Evolutionary conservation across 2,113 vertebrate genomes (phyloP).

Genomic region (Apteryx owenii): DNA sequence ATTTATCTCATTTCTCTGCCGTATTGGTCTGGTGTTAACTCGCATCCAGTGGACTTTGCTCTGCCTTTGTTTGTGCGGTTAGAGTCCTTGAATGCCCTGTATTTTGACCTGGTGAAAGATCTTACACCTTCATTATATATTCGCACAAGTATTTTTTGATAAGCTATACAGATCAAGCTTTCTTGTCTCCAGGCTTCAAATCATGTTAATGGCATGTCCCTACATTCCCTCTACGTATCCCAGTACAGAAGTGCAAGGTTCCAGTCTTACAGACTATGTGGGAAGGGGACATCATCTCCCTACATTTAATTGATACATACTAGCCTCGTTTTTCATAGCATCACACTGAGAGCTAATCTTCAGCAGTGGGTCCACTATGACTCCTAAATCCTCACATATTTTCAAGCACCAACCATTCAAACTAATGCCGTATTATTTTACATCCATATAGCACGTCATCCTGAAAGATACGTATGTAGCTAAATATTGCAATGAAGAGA

Average conservation of each 20-base stretch:
- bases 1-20: not conserved
- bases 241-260: not conserved
- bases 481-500: not conserved
- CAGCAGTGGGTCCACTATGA: not conserved
- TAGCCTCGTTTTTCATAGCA: not conserved
- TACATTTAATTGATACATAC: not conserved
- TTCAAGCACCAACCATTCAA: not conserved
- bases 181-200: not conserved
- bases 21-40: not conserved
- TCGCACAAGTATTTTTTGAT: not conserved
- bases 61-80: not conserved
- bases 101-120: not conserved
- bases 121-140: not conserved
- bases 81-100: not conserved
- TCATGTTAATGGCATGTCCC: not conserved
- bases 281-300: not conserved
- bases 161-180: not conserved
- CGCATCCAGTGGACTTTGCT: not conserved
- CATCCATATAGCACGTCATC: not conserved
- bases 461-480: not conserved
- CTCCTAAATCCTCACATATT: not conserved
- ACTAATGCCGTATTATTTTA: not conserved
- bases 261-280: not conserved
- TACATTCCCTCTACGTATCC: not conserved
- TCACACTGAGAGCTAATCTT: not conserved